phyloP scores from a whole-genome alignment of 2,888 invertebrate genomes.

The Drosophila kuntzei region DNA sequence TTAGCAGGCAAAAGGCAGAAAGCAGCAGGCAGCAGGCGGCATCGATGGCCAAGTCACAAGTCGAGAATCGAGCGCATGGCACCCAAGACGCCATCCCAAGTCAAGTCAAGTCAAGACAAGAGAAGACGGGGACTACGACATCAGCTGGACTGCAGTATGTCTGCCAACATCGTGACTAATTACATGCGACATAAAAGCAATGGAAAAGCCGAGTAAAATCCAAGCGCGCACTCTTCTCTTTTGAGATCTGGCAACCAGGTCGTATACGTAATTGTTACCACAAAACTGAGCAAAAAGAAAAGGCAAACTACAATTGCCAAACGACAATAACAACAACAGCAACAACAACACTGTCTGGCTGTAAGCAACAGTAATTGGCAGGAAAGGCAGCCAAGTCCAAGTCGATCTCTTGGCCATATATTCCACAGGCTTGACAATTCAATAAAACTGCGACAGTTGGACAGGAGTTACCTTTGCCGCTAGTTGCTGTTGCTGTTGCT shows the following conservation, averaged over 20 bases:
- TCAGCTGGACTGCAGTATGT: slow-evolving; percentile 72
- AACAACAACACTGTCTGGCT: slow-evolving; percentile 44
- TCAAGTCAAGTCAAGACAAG: neutral
- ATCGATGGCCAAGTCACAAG: slow-evolving; percentile 50
- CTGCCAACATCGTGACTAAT: slow-evolving; percentile 80
- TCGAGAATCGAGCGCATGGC: slow-evolving; percentile 52
- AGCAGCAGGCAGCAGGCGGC: slow-evolving; percentile 32
- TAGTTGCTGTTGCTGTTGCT: slow-evolving; percentile 11
- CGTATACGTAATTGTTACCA: slow-evolving; percentile 71
- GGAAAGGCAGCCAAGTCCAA: slow-evolving; percentile 48
- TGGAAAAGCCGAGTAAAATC: slow-evolving; percentile 50
- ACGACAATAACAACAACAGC: slow-evolving; percentile 36
- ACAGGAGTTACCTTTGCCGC: slow-evolving; percentile 36
- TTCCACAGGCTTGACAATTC: slow-evolving; percentile 67
- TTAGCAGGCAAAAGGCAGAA: slow-evolving; percentile 3
- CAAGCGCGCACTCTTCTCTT: slow-evolving; percentile 9
- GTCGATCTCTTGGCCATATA: slow-evolving; percentile 48
- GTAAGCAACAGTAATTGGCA: slow-evolving; percentile 64
- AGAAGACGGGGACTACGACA: slow-evolving; percentile 30
- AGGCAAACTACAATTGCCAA: slow-evolving; percentile 57
- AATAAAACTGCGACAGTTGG: slow-evolving; percentile 66
- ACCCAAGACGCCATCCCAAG: slow-evolving; percentile 22
- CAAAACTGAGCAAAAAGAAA: slow-evolving; percentile 30
- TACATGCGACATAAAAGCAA: slow-evolving; percentile 77
- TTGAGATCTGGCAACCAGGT: slow-evolving; percentile 46